These are phyloP conservation scores for Enteromius viviparus DNA, from an alignment of 2,797 vertebrate species.

Conservation along the genomic window DNA sequence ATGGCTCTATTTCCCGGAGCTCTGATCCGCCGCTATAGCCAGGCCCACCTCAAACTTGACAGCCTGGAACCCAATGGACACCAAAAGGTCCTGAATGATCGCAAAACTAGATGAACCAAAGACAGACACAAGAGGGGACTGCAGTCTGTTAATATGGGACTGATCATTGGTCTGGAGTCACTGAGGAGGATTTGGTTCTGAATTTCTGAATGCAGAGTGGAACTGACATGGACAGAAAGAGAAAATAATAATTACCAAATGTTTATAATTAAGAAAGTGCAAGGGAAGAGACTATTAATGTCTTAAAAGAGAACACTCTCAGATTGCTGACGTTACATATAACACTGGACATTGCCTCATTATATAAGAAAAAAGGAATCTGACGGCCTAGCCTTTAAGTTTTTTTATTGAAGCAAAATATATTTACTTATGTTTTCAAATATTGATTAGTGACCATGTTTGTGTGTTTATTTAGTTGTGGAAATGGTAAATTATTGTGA, in stretches of 20 bases:
- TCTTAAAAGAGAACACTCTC: slow-evolving; percentile 33
- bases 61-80: slow-evolving; percentile 65
- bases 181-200: neutral
- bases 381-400: neutral
- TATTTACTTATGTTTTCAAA: neutral
- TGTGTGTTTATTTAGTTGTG: neutral
- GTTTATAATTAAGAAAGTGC: neutral
- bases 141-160: neutral
- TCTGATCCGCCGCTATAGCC: slow-evolving; percentile 85
- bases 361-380: neutral
- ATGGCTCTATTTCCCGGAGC: slow-evolving; percentile 88
- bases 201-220: neutral
- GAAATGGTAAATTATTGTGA: neutral
- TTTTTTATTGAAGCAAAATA: slow-evolving; percentile 7
- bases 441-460: neutral
- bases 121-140: neutral
- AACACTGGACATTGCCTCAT: slow-evolving; percentile 6
- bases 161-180: neutral
- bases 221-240: slow-evolving; percentile 10
- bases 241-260: slow-evolving; percentile 7
- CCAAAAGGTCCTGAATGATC: slow-evolving; percentile 58
- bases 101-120: slow-evolving; percentile 77
- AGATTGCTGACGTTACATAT: neutral
- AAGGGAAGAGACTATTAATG: slow-evolving; percentile 24
- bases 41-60: slow-evolving; percentile 78